These are phyloP conservation scores for Nothoprocta perdicaria DNA, from an alignment of 2,113 vertebrate genomes.

Conservation along the genomic window DNA sequence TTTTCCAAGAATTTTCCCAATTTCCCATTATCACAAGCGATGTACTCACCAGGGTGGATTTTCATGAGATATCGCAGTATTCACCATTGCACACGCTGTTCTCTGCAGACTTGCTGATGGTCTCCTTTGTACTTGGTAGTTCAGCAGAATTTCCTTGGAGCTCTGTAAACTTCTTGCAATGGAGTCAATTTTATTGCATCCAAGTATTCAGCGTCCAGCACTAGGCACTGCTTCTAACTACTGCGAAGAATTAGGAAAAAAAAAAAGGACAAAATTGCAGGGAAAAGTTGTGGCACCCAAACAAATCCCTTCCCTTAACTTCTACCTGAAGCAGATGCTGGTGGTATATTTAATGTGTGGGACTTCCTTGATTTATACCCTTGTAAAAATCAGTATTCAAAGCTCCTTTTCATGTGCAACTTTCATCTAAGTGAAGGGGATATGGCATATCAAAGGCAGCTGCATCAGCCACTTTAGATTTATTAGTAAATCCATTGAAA, in stretches of 20 bases:
- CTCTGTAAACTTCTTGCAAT: background rate
- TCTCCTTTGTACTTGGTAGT: background rate
- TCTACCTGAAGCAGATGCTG: slow-evolving; percentile 54
- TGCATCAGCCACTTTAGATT: slow-evolving; percentile 59
- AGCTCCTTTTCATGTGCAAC: slow-evolving; percentile 60
- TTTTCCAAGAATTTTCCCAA: background rate
- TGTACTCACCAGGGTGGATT: background rate
- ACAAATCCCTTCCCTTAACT: slow-evolving; percentile 11
- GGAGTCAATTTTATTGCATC: background rate
- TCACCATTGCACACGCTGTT: background rate
- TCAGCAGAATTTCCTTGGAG: background rate
- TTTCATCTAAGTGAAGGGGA: slow-evolving; percentile 58
- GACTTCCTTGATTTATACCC: slow-evolving; percentile 59
- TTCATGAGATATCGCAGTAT: background rate
- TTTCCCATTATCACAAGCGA: background rate
- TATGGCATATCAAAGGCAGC: slow-evolving; percentile 61
- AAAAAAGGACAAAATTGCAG: slow-evolving; percentile 6
- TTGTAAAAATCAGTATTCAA: slow-evolving; percentile 71
- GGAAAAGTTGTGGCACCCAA: background rate
- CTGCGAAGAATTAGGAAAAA: background rate
- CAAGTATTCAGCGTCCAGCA: background rate
- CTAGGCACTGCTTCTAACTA: background rate
- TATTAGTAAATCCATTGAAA: slow-evolving; percentile 76
- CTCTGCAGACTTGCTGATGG: background rate
- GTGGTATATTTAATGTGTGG: slow-evolving; percentile 38